phyloP scores from a whole-genome alignment of 2,888 invertebrate species.

The Meandrusa payeni region DNA sequence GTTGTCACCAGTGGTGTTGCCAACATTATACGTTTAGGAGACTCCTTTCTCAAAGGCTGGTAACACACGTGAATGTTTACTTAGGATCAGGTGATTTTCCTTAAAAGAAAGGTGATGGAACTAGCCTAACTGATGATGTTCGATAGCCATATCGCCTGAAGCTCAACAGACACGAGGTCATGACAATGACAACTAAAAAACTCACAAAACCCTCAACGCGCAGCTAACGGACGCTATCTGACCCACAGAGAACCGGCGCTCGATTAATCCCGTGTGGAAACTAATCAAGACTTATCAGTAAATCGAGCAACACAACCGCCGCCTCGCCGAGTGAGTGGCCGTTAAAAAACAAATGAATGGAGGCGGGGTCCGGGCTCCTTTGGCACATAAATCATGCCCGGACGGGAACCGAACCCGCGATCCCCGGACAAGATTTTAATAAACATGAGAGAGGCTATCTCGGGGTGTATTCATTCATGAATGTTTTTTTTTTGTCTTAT shows the following conservation, averaged over 20 bases:
- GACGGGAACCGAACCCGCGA: conserved; percentile 58
- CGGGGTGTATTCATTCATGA: conserved; percentile 68
- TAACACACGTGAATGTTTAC: no score
- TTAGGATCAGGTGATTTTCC: no score
- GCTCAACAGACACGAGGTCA: no score
- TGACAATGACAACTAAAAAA: conserved; percentile 15
- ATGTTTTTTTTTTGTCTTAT: conserved; percentile 47
- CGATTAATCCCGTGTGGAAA: conserved; percentile 71
- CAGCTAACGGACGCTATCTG: conserved; percentile 31
- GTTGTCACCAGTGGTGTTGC: no score
- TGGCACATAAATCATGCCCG: conserved; percentile 66
- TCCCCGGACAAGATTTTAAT: conserved; percentile 68
- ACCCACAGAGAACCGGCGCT: conserved; percentile 35
- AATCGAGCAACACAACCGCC: conserved; percentile 56
- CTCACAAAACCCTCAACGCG: conserved; percentile 27
- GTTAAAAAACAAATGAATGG: conserved; percentile 76
- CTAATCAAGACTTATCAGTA: conserved; percentile 74
- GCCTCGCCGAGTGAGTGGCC: conserved; percentile 32
- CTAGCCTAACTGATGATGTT: no score
- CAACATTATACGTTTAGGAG: no score
- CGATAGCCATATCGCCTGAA: no score
- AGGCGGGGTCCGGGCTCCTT: conserved; percentile 59
- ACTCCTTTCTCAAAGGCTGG: no score
- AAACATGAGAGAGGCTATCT: conserved; percentile 69
- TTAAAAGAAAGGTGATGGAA: no score